Conservation (phyloP, 2,797 vertebrate genomes). For the Lutjanus campechanus region DNA sequence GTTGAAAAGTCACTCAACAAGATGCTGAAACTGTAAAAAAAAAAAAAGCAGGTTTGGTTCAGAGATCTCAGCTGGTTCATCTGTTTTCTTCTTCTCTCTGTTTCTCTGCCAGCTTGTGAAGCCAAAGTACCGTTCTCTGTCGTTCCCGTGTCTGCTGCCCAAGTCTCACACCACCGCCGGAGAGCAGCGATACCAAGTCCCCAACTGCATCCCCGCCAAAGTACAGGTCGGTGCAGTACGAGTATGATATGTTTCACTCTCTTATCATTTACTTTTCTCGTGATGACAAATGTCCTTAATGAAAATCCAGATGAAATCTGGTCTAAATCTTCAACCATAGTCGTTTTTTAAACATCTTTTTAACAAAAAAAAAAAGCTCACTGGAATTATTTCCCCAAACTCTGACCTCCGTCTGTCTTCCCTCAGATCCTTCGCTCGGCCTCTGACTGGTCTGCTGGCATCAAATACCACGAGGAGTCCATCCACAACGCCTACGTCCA, state of each 20-base stretch:
- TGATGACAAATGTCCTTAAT: too few species aligned
- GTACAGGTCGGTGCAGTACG: constrained; percentile 87
- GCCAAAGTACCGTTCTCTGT: constrained; percentile 92
- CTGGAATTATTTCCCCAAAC: not conserved
- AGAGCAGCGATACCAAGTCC: constrained; percentile 91
- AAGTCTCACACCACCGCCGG: constrained; percentile 92
- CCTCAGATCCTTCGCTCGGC: constrained; percentile 93
- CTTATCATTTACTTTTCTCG: too few species aligned
- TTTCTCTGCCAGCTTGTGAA: constrained; percentile 84
- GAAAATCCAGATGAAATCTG: too few species aligned
- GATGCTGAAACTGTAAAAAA: too few species aligned
- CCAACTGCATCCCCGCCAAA: constrained; percentile 83
- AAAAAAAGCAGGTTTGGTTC: too few species aligned
- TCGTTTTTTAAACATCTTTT: too few species aligned
- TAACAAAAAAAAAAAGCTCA: too few species aligned
- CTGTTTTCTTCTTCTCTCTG: not conserved
- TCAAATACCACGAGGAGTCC: constrained; percentile 97
- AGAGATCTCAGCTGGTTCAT: too few species aligned
- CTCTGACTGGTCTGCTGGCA: constrained; percentile 96
- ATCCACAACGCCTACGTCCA: constrained; percentile 93
- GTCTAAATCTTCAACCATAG: too few species aligned
- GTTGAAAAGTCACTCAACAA: not conserved
- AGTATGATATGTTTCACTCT: not conserved
- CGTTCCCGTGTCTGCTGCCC: constrained; percentile 94
- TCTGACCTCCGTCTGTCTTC: not conserved